Evolutionary conservation across 2,888 invertebrate genomes (phyloP), one percentile per base, ranked within the genome.

Genomic region (Drosophila mettleri): DNA sequence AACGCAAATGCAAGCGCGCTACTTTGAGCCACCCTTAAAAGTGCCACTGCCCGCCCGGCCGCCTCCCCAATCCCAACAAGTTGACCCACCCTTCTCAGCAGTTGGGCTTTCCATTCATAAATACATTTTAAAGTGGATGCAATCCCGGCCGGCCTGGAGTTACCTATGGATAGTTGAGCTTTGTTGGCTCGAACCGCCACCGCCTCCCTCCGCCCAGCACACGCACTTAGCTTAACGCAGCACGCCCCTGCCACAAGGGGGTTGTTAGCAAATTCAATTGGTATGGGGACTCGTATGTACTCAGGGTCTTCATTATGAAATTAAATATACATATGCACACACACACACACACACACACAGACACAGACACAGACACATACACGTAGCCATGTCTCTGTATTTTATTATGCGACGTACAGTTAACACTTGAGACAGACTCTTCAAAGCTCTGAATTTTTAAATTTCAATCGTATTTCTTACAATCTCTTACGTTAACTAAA

Each of bases 61-160:
- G 24, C 20, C 24, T 33, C 22, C n/a, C 39, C 38, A 12, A 9
- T n/a, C 9, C 48, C 43, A 39, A 10, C 36, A 18, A 14, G 27
- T 33, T 52, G 22, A 62, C 41, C 60, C 76, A 75, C 73, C 76
- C 60, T 45, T 41, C 31, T 22, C 20, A 39, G 46, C 55, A 61
- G 58, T 58, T 72, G 64, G 39, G 48, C 62, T 73, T 74, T 80
- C 69, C 69, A 83, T 74, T 83, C 76, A 80, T 86, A 81, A 85
- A 85, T 85, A 86, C 74, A 77, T 81, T 86, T 81, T 81, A 80
- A 81, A 85, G 84, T 84, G 84, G 57, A 82, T 84, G 86, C 85
- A 80, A 80, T 79, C 60, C 71, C 45, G 57, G 73, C 48, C 54
- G 48, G 70, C 51, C 52, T 45, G 69, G 38, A 64, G 48, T 73